Evolutionary conservation across 1,140 invertebrate species (phyloP).

Genomic region (honey bee (Apis mellifera)): DNA sequence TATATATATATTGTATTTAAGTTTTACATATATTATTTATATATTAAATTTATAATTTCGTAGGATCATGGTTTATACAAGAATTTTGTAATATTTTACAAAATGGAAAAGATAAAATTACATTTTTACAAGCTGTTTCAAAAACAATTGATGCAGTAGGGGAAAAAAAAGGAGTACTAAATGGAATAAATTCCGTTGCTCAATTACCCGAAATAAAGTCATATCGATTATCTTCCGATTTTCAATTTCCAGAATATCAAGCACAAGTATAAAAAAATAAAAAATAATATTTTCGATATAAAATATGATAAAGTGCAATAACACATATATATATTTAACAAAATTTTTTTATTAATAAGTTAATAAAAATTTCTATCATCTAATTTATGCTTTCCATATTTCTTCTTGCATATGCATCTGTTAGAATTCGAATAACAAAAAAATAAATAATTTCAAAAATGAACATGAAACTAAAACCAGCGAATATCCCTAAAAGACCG

Average conservation of each 20-base stretch:
- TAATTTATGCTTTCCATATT: not conserved
- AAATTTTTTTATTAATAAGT: not conserved
- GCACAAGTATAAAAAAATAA: not conserved
- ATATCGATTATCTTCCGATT: constrained; percentile 46
- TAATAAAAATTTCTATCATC: constrained; percentile 1
- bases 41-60: constrained; percentile 7
- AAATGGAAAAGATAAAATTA: constrained; percentile 26
- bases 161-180: constrained; percentile 35
- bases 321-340: not conserved
- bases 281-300: not conserved
- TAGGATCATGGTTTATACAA: constrained; percentile 71
- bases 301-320: not conserved
- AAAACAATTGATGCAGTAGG: constrained; percentile 46
- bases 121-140: constrained; percentile 21
- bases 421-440: constrained; percentile 81
- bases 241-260: constrained; percentile 39
- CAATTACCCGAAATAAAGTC: constrained; percentile 54
- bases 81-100: constrained; percentile 63
- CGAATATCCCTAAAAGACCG: constrained; percentile 84
- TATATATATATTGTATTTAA: not conserved
- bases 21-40: not conserved
- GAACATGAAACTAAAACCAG: constrained; percentile 87
- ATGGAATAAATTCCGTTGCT: constrained; percentile 9
- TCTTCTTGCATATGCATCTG: constrained; percentile 64
- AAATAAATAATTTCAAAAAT: constrained; percentile 86